A percentile compares a stretch with the other conserved stretches of the same genome.
These are phyloP conservation scores for Rapana venosa DNA, from an alignment of 2,888 invertebrate species.

Conservation along the genomic window DNA sequence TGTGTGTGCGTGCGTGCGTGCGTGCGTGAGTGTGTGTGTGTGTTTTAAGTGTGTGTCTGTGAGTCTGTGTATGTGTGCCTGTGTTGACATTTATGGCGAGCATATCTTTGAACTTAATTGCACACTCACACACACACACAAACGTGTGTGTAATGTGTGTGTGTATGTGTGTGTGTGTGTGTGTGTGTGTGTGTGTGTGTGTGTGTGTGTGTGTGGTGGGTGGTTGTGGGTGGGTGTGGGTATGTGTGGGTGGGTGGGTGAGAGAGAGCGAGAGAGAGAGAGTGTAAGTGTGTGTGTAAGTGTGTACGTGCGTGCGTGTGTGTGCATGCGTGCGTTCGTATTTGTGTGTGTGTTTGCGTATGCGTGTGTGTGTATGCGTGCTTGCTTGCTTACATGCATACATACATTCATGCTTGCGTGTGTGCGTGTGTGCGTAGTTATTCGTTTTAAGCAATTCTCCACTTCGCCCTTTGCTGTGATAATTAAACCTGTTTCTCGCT, in stretches of 20 bases:
- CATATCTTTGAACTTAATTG: no score
- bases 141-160: no score
- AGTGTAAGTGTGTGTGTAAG: not conserved
- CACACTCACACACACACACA: no score
- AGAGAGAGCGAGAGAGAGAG: no score
- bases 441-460: not conserved
- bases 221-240: not conserved
- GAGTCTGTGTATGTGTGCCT: not conserved
- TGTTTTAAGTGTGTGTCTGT: not conserved
- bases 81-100: no score
- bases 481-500: not conserved
- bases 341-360: not conserved
- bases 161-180: not conserved
- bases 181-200: not conserved
- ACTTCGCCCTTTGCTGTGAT: not conserved
- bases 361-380: not conserved
- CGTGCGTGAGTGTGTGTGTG: not conserved
- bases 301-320: not conserved
- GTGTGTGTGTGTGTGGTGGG: not conserved
- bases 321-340: not conserved
- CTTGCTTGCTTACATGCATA: no score
- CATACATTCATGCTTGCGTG: not conserved
- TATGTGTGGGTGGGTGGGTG: not conserved
- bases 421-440: not conserved
- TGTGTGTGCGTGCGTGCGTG: not conserved